A percentile compares a stretch with the other conserved stretches of the same genome.
phyloP scores from a whole-genome alignment of 2,113 vertebrate genomes.

The Cyanoderma ruficeps region DNA sequence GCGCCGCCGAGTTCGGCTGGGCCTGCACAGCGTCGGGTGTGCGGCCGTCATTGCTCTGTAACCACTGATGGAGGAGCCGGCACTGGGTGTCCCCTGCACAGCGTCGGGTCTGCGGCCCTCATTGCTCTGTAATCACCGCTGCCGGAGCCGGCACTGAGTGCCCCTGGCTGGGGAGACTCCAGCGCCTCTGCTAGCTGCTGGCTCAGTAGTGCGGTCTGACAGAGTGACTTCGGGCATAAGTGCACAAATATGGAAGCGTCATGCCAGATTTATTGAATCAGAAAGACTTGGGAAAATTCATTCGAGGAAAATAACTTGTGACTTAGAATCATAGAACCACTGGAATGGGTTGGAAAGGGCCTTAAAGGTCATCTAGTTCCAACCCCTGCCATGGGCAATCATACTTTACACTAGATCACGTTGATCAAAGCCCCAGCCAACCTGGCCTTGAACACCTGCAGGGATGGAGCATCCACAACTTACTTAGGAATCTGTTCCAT shows the following conservation, averaged over 20 bases:
- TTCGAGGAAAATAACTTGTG: not conserved
- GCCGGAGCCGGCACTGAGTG: too few species aligned
- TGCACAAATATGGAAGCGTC: too few species aligned
- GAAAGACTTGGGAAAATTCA: not conserved
- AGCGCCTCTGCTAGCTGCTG: rapidly evolving
- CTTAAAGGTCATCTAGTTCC: not conserved
- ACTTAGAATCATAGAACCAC: not conserved
- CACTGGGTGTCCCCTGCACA: too few species aligned
- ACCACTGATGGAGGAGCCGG: too few species aligned
- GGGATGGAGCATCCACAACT: rapidly evolving
- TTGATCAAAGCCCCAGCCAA: not conserved
- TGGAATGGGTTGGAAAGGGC: not conserved
- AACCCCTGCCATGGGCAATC: rapidly evolving
- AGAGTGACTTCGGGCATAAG: rapidly evolving
- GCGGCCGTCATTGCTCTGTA: too few species aligned
- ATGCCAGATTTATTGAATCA: not conserved
- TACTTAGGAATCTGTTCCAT: not conserved
- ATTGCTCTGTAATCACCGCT: too few species aligned
- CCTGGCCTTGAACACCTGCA: not conserved
- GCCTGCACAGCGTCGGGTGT: too few species aligned
- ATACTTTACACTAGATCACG: rapidly evolving
- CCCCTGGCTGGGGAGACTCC: rapidly evolving
- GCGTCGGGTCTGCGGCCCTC: too few species aligned
- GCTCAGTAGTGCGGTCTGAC: rapidly evolving
- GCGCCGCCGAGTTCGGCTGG: too few species aligned